A percentile compares a stretch with the other conserved stretches of the same genome.
phyloP scores from a whole-genome alignment of 2,797 vertebrate species.

The Naso thynnoides region DNA sequence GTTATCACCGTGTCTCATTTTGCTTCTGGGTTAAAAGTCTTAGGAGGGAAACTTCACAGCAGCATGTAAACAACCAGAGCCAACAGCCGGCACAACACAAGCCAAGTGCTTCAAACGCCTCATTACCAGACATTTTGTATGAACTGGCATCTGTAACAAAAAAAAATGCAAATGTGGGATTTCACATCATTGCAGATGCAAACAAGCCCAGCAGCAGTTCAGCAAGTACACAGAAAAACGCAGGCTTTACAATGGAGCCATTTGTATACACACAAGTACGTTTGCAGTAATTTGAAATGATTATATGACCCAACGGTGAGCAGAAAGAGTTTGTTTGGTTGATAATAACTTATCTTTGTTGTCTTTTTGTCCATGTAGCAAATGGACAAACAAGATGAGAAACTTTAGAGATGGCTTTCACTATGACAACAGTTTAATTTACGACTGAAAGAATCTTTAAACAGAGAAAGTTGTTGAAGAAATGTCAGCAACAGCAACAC shows the following conservation, averaged over 20 bases:
- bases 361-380: constrained; percentile 10
- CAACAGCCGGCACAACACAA: constrained; percentile 29
- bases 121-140: not conserved
- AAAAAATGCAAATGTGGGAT: not conserved
- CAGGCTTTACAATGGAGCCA: constrained; percentile 9
- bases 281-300: constrained; percentile 48
- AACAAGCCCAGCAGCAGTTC: constrained; percentile 24
- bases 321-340: constrained; percentile 23
- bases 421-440: constrained; percentile 37
- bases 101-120: constrained; percentile 25
- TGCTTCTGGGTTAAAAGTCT: too few relatives aligned
- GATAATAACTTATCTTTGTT: constrained; percentile 10
- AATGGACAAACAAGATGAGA: constrained; percentile 28
- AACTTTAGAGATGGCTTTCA: constrained; percentile 16
- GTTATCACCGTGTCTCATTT: constrained; percentile 39
- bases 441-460: constrained; percentile 38
- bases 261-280: constrained; percentile 25
- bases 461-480: constrained; percentile 37
- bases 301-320: constrained; percentile 9
- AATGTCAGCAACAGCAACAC: not conserved
- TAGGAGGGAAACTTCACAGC: too few relatives aligned
- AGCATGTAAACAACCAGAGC: constrained; percentile 17
- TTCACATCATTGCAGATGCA: constrained; percentile 24
- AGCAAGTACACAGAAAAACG: constrained; percentile 30
- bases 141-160: constrained; percentile 12